These are phyloP conservation scores for Pyrochroa serraticornis DNA, from an alignment of 2,888 invertebrate species.

Conservation along the genomic window DNA sequence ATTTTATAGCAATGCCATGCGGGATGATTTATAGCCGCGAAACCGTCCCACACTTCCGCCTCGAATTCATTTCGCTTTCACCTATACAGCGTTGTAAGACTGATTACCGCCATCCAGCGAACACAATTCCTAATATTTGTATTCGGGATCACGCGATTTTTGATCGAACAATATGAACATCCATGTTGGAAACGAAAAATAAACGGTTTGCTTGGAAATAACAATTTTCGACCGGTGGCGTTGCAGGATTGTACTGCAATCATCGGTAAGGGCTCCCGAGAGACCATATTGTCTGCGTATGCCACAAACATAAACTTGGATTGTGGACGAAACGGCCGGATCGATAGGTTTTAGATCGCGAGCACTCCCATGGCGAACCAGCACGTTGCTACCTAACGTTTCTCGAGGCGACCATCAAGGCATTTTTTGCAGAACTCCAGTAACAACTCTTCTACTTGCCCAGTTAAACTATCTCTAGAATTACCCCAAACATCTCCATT, in stretches of 20 bases:
- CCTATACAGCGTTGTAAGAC: slow-evolving; percentile 35
- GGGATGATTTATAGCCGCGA: slow-evolving; percentile 46
- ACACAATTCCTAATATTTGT: slow-evolving; percentile 33
- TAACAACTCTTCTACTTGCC: too few species aligned
- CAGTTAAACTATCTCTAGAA: too few species aligned
- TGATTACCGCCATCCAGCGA: slow-evolving; percentile 25
- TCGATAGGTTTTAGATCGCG: too few species aligned
- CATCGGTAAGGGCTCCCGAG: slow-evolving; percentile 50
- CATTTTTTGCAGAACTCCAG: too few species aligned
- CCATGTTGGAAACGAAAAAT: not conserved
- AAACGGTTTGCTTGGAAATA: slow-evolving; percentile 1
- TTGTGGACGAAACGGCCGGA: slow-evolving; percentile 34
- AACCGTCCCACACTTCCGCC: slow-evolving; percentile 43
- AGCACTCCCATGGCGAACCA: too few species aligned
- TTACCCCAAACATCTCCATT: too few species aligned
- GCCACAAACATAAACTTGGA: slow-evolving; percentile 46
- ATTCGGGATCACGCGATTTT: slow-evolving; percentile 9
- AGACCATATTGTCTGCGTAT: slow-evolving; percentile 51
- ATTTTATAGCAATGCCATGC: slow-evolving; percentile 48
- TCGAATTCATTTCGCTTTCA: slow-evolving; percentile 37
- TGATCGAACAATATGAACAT: too few species aligned
- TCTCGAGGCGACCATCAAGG: too few species aligned
- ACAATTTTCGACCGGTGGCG: slow-evolving; percentile 12
- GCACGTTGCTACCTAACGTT: too few species aligned
- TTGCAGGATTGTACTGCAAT: slow-evolving; percentile 45